Conservation (phyloP, 2,888 invertebrate species). For the Lithophane ornitopus region DNA sequence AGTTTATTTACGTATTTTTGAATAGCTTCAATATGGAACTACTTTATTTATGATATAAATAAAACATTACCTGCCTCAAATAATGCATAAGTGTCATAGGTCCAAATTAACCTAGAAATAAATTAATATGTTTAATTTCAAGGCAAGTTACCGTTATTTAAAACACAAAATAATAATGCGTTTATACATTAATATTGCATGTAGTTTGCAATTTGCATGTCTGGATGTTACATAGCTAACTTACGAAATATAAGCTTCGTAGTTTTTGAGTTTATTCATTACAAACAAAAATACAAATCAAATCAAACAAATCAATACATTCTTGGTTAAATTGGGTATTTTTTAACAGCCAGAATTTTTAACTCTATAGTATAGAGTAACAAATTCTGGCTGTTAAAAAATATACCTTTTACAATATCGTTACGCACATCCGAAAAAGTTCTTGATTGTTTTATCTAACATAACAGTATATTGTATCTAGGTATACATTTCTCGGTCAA, state of each 20-base stretch:
- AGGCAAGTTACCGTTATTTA: neutral
- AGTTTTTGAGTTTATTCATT: too few relatives aligned
- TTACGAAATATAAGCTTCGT: neutral
- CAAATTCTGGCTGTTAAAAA: neutral
- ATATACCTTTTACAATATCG: neutral
- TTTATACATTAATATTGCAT: neutral
- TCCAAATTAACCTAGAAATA: neutral
- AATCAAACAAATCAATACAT: too few relatives aligned
- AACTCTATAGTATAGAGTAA: neutral
- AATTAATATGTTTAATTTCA: conserved; percentile 7
- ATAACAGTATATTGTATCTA: conserved; percentile 3
- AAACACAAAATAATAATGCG: neutral
- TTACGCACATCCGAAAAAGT: neutral
- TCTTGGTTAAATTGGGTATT: neutral
- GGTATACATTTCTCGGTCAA: conserved; percentile 44
- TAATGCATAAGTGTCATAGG: conserved; percentile 4
- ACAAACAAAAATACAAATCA: too few relatives aligned
- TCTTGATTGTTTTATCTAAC: neutral
- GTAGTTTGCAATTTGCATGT: neutral
- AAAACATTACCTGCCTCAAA: conserved; percentile 34
- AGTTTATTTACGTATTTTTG: neutral
- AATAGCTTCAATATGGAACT: neutral
- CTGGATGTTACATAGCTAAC: neutral
- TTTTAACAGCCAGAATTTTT: too few relatives aligned
- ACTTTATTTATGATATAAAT: neutral